Base-by-base conservation (phyloP, 2,888 invertebrate genomes). In the Hipparchia semele region DNA sequence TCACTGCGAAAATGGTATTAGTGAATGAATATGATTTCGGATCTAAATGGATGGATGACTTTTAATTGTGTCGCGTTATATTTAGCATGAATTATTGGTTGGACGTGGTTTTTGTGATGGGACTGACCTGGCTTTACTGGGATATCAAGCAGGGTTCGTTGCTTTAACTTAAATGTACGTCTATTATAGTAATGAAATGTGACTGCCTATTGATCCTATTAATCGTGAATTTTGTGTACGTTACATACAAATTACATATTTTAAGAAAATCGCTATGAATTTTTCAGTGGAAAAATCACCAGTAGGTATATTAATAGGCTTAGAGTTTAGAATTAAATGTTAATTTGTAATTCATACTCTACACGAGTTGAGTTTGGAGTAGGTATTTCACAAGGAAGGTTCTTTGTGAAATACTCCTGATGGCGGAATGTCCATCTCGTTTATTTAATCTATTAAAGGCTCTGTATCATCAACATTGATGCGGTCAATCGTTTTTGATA, bases 21-120 rank as follows among this genome's bases (percentile, higher is more conserved):
- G 86, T 83, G 87, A 86, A 92, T 93, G 93, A 93, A 93, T 92
- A 91, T 92, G 87, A 92, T 92, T 91, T 88, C 86, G 86, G 90
- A 90, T 87, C 86, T 86, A 87, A 90, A 93, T 92, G 88, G 87
- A 89, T 84, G 91, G 90, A 87, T 92, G 93, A 90, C 92, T 93
- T 94, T 89, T 92, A 93, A 93, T 93, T 92, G 93, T 93, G 81
- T 84, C 84, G 86, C 87, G 89, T 85, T 91, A 91, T 90, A 91
- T 93, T 93, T 90, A 92, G 90, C 91, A 90, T 94, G 92, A 94
- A 89, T 93, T 93, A 94, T 94, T 92, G 92, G 89, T 90, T 89
- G 86, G 88, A 90, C 88, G 89, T 87, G 84, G 87, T 87, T 87
- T 89, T 90, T 90, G 83, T 87, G 76, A 46, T 73, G 67, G 67